Evolutionary conservation across 1,140 invertebrate genomes (phyloP), one percentile per base, ranked within the genome.

Genomic region (Drosophila grimshawi): DNA sequence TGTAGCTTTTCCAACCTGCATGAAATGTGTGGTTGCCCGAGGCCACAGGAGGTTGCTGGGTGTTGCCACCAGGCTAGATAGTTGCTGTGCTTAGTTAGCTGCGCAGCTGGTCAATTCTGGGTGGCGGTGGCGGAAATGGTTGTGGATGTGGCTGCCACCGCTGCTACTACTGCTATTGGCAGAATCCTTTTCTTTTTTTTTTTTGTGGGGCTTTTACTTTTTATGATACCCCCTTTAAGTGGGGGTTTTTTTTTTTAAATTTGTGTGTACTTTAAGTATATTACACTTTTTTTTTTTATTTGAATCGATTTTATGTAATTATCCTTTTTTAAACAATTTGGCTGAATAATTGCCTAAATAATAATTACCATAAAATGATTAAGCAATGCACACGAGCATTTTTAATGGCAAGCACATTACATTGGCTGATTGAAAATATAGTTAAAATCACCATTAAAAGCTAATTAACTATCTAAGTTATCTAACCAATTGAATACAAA

Each of bases 1-100:
- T 89, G 83, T 64, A 83, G 83, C 83, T 86, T 85, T 78, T 51
- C 49, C 62, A 75, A 76, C 71, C 82, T 88, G 76, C 82, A 86
- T 86, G 83, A 86, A 86, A 88, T 86, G 83, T 80, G 83, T 63
- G 32, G 63, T 67, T 46, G 55, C 55, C 62, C 4, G 35, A 46
- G 8, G 27, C n/a, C 0, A n/a, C 19, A 2, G 29, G 3, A 43
- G 5, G 30, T 4, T 10, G 45, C 2, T n/a, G 37, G 39, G 19
- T 39, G 70, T 46, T 61, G 60, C 57, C 59, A 74, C 60, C 62
- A 39, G 79, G 74, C 75, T 78, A 71, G 79, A 78, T 75, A 81
- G 79, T 57, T 65, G 76, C 66, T 76, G 73, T 86, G 81, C 86
- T 86, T 78, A 86, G 81, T 75, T 78, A 76, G 81, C 70, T 75